phyloP scores from a whole-genome alignment of 2,113 vertebrate genomes.

The Xiphophorus couchianus region DNA sequence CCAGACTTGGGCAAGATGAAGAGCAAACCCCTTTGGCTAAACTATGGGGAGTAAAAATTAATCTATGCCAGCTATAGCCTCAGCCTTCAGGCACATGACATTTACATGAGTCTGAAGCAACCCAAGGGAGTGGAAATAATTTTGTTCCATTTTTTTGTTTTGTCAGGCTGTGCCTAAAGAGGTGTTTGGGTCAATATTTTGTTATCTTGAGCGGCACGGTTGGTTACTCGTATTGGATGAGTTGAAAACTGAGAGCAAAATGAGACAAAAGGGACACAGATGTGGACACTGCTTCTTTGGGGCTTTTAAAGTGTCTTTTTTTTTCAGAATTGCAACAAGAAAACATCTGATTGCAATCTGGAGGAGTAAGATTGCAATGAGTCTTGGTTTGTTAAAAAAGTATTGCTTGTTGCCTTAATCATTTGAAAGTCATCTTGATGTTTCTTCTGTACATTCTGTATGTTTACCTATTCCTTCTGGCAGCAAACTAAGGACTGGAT shows the following conservation, averaged over 20 bases:
- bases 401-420: background rate
- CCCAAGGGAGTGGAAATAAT: conserved; percentile 24
- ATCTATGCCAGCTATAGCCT: conserved; percentile 38
- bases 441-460: background rate
- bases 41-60: conserved; percentile 47
- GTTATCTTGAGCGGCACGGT: conserved; percentile 18
- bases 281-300: conserved; percentile 2
- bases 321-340: conserved; percentile 33
- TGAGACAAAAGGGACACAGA: conserved; percentile 30
- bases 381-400: background rate
- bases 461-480: background rate
- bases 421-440: background rate
- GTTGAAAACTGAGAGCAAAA: conserved; percentile 34
- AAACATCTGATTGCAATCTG: conserved; percentile 14
- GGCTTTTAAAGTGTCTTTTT: conserved; percentile 24
- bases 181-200: conserved; percentile 33
- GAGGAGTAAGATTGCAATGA: conserved; percentile 5
- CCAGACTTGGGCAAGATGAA: conserved; percentile 12
- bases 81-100: conserved; percentile 46
- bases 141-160: conserved; percentile 34
- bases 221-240: conserved; percentile 9
- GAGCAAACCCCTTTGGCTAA: conserved; percentile 56
- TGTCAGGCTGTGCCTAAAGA: conserved; percentile 17
- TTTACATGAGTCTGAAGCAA: conserved; percentile 45
- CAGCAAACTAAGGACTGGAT: background rate